Conservation (phyloP, 2,797 vertebrate species). For the Margarornis squamiger region DNA sequence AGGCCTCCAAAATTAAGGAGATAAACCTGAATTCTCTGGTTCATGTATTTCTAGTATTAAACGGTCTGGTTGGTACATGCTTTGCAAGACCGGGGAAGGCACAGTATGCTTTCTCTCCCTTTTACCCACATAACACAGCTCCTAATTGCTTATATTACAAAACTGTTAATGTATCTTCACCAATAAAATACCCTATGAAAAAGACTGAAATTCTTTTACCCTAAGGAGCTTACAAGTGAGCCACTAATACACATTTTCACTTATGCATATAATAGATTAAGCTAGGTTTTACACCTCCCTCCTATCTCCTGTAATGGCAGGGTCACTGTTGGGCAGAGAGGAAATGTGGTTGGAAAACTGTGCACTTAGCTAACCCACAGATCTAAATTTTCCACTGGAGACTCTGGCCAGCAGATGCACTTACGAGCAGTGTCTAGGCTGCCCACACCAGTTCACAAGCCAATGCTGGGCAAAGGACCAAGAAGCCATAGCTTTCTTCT, state of each 20-base stretch:
- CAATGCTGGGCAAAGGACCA: neutral
- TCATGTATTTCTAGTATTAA: neutral
- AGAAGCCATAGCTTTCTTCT: neutral
- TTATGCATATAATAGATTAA: neutral
- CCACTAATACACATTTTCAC: neutral
- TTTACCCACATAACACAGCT: neutral
- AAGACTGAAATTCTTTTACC: neutral
- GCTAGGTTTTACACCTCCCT: neutral
- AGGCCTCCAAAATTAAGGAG: neutral
- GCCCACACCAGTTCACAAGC: neutral
- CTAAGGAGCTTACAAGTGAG: neutral
- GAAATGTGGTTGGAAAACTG: neutral
- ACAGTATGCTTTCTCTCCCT: neutral
- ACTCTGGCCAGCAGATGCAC: neutral
- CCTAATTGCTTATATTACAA: neutral
- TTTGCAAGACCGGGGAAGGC: neutral
- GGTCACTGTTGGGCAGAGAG: neutral
- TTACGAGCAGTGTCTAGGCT: rapidly evolving
- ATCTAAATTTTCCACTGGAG: neutral
- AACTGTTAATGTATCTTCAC: neutral
- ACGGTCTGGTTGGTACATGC: neutral
- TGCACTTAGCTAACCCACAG: neutral
- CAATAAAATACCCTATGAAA: neutral
- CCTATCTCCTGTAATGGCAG: neutral
- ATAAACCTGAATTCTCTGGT: neutral